These are phyloP conservation scores for Cacatua alba DNA, from an alignment of 2,113 vertebrate species.

Conservation along the genomic window DNA sequence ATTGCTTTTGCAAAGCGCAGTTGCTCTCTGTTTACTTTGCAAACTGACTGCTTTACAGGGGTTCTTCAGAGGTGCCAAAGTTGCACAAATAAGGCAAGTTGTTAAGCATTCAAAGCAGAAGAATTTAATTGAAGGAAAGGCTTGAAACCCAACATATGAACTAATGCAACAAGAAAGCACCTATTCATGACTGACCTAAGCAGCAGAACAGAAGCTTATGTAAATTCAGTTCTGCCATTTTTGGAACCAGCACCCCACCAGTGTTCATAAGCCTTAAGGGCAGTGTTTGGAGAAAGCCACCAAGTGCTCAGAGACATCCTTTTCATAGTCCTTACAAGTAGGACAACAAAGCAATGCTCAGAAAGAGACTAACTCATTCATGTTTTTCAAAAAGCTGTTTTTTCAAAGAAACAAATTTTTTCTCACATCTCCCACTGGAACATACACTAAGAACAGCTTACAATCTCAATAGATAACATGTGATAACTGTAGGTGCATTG, in stretches of 20 bases:
- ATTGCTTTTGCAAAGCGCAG: background rate
- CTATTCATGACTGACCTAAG: background rate
- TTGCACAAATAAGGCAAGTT: background rate
- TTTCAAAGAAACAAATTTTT: slow-evolving; percentile 26
- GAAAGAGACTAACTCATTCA: background rate
- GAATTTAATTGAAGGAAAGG: background rate
- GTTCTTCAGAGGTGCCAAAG: background rate
- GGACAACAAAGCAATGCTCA: slow-evolving; percentile 3
- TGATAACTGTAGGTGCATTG: background rate
- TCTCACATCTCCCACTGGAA: background rate
- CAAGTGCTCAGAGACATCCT: background rate
- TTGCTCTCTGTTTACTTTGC: background rate
- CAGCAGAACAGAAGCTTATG: background rate
- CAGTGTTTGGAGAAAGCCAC: background rate
- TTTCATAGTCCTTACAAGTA: background rate
- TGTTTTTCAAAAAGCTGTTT: slow-evolving; percentile 12
- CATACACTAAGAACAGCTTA: background rate
- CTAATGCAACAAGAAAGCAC: background rate
- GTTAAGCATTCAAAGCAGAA: background rate
- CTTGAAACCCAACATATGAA: background rate
- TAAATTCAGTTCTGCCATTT: slow-evolving; percentile 4
- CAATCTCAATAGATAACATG: background rate
- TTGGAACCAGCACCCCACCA: background rate
- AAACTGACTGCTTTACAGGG: background rate
- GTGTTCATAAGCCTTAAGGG: background rate